These are phyloP conservation scores for Ophioninae sp. DNA, from an alignment of 2,888 invertebrate species.

Conservation along the genomic window DNA sequence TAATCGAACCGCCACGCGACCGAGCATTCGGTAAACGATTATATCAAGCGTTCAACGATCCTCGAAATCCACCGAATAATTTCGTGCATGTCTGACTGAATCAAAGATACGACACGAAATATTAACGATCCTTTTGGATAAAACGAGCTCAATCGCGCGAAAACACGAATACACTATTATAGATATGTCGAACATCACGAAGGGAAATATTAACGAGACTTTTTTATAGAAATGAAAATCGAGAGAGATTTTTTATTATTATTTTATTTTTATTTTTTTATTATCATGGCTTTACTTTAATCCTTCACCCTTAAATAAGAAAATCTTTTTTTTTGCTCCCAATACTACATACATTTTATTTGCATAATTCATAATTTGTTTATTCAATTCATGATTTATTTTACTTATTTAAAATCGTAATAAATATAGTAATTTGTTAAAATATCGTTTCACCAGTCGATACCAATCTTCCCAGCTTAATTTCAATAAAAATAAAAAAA, in stretches of 20 bases:
- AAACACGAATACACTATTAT: neutral
- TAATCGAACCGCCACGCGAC: conserved; percentile 37
- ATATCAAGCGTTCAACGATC: conserved; percentile 6
- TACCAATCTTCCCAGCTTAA: no score
- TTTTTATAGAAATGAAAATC: neutral
- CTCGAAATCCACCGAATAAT: conserved; percentile 7
- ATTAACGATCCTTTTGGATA: neutral
- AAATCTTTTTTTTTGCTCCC: no score
- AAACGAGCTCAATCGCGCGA: neutral
- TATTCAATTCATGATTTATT: no score
- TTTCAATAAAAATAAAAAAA: no score
- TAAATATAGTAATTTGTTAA: no score
- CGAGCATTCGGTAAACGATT: conserved; percentile 47
- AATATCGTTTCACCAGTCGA: no score
- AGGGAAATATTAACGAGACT: neutral
- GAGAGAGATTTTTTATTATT: neutral
- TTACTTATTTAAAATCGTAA: no score
- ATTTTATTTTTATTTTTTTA: neutral
- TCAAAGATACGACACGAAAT: neutral
- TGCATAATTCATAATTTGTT: no score
- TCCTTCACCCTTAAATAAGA: no score
- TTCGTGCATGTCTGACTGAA: neutral
- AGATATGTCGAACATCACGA: neutral
- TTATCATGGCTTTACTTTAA: neutral
- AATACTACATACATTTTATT: no score